A percentile compares a stretch with the other conserved stretches of the same genome.
Evolutionary conservation across 2,797 vertebrate genomes (phyloP).

Genomic region (Sphaeramia orbicularis): DNA sequence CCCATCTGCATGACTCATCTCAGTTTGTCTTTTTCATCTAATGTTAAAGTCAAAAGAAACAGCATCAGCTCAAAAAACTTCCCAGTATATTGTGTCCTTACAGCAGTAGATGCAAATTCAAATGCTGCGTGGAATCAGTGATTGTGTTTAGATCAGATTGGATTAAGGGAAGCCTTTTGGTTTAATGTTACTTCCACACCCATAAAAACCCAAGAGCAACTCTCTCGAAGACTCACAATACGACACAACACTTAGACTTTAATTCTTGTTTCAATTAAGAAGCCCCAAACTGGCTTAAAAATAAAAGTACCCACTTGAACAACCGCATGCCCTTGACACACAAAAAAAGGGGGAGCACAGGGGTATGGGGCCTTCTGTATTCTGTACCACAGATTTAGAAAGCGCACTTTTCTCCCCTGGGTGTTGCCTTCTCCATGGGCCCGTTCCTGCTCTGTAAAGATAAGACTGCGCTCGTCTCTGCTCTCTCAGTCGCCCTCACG

Average conservation of each 20-base stretch:
- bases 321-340: neutral
- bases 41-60: constrained; percentile 9
- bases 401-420: constrained; percentile 41
- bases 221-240: neutral
- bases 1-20: constrained; percentile 5
- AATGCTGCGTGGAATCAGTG: neutral
- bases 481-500: constrained; percentile 16
- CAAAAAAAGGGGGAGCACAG: neutral
- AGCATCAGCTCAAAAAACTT: constrained; percentile 4
- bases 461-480: constrained; percentile 52
- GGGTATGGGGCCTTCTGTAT: constrained; percentile 29
- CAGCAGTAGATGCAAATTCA: neutral
- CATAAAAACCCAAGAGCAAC: too few species aligned
- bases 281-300: constrained; percentile 2
- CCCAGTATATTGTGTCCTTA: neutral
- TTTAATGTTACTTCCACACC: too few species aligned
- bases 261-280: constrained; percentile 1
- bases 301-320: constrained; percentile 12
- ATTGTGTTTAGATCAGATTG: neutral
- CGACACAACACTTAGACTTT: neutral
- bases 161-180: neutral
- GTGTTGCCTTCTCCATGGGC: constrained; percentile 51
- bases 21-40: constrained; percentile 1
- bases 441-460: constrained; percentile 60
- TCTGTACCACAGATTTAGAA: constrained; percentile 36